Evolutionary conservation across 2,113 vertebrate species (phyloP).

Genomic region (Phylloscopus whistleri): DNA sequence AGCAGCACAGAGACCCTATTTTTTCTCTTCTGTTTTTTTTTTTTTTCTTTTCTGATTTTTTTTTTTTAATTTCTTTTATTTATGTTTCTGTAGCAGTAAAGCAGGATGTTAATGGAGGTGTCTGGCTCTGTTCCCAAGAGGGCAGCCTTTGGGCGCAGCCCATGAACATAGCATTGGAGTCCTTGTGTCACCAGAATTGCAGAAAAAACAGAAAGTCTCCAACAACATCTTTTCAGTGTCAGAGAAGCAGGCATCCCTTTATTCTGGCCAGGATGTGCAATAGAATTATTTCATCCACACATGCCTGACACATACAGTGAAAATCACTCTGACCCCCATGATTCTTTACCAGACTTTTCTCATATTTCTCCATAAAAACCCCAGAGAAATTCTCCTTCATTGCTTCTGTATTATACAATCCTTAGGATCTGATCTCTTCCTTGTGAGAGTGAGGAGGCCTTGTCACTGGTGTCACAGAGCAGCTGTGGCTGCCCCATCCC

Average conservation of each 20-base stretch:
- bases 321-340: not conserved
- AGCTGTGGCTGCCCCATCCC: not conserved
- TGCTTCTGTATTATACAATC: not conserved
- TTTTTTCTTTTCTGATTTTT: not conserved
- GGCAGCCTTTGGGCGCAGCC: not conserved
- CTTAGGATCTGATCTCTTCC: rapidly evolving
- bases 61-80: not conserved
- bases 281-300: not conserved
- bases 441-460: not conserved
- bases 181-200: not conserved
- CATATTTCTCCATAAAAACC: not conserved
- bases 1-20: not conserved
- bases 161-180: not conserved
- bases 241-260: not conserved
- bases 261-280: not conserved
- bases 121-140: not conserved
- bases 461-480: not conserved
- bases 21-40: not conserved
- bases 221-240: not conserved
- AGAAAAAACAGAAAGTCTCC: not conserved
- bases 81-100: not conserved
- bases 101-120: not conserved
- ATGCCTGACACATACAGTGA: not conserved
- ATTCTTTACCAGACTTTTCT: not conserved
- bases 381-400: not conserved